Evolutionary conservation across 2,797 vertebrate species (phyloP).

Genomic region (Echeneis naucrates): DNA sequence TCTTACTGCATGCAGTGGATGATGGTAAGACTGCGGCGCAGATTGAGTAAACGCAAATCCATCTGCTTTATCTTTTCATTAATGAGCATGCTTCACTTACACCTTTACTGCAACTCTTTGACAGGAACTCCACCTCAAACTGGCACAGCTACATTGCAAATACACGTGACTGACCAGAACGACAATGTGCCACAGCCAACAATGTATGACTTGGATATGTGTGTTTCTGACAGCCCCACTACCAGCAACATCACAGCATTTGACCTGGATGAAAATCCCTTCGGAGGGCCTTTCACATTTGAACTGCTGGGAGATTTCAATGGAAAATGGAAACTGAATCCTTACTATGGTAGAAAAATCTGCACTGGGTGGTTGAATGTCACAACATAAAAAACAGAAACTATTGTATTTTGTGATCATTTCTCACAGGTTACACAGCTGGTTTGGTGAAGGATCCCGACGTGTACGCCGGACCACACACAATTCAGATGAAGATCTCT

Average conservation of each 20-base stretch:
- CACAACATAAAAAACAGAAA: background rate
- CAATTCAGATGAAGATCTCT: constrained; percentile 70
- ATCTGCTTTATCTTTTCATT: background rate
- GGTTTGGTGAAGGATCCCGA: constrained; percentile 66
- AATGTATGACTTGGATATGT: constrained; percentile 52
- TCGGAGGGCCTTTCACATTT: constrained; percentile 77
- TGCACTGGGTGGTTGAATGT: background rate
- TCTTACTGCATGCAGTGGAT: constrained; percentile 76
- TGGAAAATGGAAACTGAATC: constrained; percentile 70
- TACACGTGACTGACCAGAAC: constrained; percentile 75
- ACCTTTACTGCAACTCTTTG: background rate
- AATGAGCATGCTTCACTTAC: background rate
- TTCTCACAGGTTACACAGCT: constrained; percentile 60
- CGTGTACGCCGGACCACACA: constrained; percentile 57
- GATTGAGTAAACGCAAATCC: background rate
- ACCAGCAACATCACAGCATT: constrained; percentile 67
- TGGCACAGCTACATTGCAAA: constrained; percentile 72
- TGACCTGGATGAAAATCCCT: constrained; percentile 73
- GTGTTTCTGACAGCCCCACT: constrained; percentile 58
- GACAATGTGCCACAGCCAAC: constrained; percentile 72
- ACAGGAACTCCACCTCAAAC: constrained; percentile 75
- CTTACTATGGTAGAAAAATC: constrained; percentile 65
- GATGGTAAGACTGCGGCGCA: constrained; percentile 61
- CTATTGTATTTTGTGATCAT: background rate
- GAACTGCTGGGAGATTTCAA: constrained; percentile 65